Percentiles rank a stretch among this genome's conserved stretches.
Conservation (phyloP, 2,888 invertebrate genomes). For the Dioctria rufipes region DNA sequence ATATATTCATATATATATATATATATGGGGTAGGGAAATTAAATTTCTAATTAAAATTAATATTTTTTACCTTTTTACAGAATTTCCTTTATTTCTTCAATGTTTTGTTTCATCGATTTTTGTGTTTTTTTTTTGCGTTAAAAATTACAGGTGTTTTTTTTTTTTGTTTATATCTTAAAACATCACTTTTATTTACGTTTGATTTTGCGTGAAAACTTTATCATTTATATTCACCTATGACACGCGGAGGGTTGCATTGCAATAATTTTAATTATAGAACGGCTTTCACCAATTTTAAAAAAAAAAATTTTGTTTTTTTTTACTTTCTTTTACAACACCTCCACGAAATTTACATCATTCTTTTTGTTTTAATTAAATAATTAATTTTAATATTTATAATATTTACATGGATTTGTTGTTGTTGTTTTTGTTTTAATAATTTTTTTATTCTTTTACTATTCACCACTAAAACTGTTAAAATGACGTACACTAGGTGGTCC, state of each 20-base stretch:
- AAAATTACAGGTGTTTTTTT: slow-evolving; percentile 51
- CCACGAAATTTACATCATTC: slow-evolving; percentile 3
- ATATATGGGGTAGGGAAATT: slow-evolving; percentile 8
- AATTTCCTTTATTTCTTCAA: slow-evolving; percentile 49
- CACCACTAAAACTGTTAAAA: slow-evolving; percentile 70
- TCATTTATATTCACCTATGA: slow-evolving; percentile 41
- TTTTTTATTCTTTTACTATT: slow-evolving; percentile 66
- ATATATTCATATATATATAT: too few relatives aligned
- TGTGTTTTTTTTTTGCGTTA: slow-evolving; percentile 33
- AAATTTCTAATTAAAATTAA: slow-evolving; percentile 42
- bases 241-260: not conserved
- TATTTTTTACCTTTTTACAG: slow-evolving; percentile 53
- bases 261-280: too few relatives aligned
- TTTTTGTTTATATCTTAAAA: slow-evolving; percentile 47
- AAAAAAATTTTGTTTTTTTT: too few relatives aligned
- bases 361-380: too few relatives aligned
- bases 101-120: slow-evolving; percentile 26
- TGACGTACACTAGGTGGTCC: slow-evolving; percentile 68
- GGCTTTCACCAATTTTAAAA: not conserved
- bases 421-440: too few relatives aligned
- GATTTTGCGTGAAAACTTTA: slow-evolving; percentile 41
- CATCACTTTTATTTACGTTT: slow-evolving; percentile 47
- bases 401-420: slow-evolving; percentile 45
- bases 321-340: not conserved
- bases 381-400: slow-evolving; percentile 53